Evolutionary conservation across 2,888 invertebrate genomes (phyloP), one percentile per base, ranked within the genome.

Genomic region (Trilocha varians): DNA sequence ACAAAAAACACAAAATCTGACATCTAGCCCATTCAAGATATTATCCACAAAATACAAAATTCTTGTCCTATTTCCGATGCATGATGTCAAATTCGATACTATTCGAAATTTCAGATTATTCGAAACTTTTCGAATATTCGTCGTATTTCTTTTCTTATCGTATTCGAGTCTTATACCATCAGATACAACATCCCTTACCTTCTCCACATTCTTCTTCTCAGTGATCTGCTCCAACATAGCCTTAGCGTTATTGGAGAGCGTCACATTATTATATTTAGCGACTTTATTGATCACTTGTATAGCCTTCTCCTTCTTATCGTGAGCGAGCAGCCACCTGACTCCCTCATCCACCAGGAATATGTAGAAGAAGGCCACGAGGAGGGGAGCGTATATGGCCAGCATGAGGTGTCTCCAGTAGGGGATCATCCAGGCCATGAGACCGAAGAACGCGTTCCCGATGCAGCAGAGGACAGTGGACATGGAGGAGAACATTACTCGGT

Each of bases 321-420:
- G 91, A 0, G 91, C 90, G 3, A 93, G 67, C n/a, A 94, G 85
- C 95, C 95, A 95, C 48, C 94, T 85, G 16, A 93, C 88, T 1
- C 93, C 93, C 69, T 93, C 93, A 2, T 93, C 93, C n/a, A 92
- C 76, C 5, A 92, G 65, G 87, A 92, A 91, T 45, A 91, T 89
- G 62, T 93, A 92, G 45, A 89, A 80, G 16, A 94, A 74, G 16
- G 91, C 88, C 0, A 93, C 70, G 2, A 93, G 70, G 0, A 91
- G 88, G 0, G 94, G 94, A 0, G 89, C 85, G 62, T 94, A 94
- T 40, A 92, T 85, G 32, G 91, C 88, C 32, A 91, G 74, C 55
- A 93, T 87, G 50, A 91, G 72, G 49, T 87, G 70, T 49, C 91
- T 86, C 94, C 95, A 95, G 62, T 92, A 89, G 32, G 89, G 88